Evolutionary conservation across 2,797 vertebrate genomes (phyloP).

Genomic region (Rhynchotus rufescens): DNA sequence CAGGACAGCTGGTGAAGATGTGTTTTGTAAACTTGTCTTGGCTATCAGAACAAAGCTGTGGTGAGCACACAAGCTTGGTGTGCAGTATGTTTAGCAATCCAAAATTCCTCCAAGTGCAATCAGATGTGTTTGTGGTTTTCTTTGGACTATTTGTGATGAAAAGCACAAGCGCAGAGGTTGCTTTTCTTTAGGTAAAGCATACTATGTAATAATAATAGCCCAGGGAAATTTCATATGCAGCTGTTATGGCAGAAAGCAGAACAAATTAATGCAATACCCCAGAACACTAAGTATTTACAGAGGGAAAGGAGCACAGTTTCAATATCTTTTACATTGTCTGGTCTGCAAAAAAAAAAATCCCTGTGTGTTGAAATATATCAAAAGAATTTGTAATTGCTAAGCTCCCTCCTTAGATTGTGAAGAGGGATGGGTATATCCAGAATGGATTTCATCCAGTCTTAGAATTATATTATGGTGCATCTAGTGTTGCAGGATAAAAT

Average conservation of each 20-base stretch:
- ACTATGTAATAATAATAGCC: not conserved
- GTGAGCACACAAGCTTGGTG: accelerated
- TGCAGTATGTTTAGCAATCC: not conserved
- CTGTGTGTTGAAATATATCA: not conserved
- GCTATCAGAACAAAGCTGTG: not conserved
- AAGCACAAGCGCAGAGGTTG: not conserved
- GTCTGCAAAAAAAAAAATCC: not conserved
- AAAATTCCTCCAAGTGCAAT: not conserved
- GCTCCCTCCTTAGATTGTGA: not conserved
- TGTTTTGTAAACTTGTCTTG: not conserved
- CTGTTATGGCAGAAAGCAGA: not conserved
- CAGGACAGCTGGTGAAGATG: not conserved
- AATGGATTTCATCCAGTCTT: not conserved
- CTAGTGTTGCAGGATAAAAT: not conserved
- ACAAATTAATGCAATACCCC: not conserved
- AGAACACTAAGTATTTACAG: not conserved
- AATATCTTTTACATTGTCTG: not conserved
- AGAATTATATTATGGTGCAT: not conserved
- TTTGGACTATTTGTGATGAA: not conserved
- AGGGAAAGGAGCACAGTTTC: not conserved
- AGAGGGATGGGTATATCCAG: not conserved
- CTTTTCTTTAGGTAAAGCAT: not conserved
- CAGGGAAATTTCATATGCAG: not conserved
- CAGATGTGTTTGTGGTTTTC: accelerated
- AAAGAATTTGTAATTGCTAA: not conserved